Conservation (phyloP, 2,797 vertebrate genomes). For the Leptatherina wallacei region DNA sequence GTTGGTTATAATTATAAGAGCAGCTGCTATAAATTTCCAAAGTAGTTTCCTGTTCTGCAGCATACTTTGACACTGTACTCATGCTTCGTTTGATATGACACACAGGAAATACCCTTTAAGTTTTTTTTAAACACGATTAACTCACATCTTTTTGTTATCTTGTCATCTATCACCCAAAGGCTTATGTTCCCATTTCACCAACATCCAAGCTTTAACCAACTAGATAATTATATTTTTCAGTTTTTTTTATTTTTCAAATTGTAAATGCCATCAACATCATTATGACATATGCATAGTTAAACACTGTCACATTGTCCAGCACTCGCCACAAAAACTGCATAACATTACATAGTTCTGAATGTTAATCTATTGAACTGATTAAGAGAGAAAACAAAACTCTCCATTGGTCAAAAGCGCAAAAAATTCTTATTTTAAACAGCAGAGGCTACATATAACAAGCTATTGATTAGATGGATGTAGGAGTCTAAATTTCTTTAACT, state of each 20-base stretch:
- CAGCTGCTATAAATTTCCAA: not conserved
- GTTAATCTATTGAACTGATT: not conserved
- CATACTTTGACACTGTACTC: not conserved
- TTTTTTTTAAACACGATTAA: not conserved
- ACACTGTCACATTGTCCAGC: not conserved
- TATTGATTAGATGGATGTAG: not conserved
- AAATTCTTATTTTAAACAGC: not conserved
- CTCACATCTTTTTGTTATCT: not conserved
- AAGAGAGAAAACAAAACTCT: not conserved
- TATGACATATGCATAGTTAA: not conserved
- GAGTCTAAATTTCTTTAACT: not conserved
- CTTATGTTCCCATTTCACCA: not conserved
- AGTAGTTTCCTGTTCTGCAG: conserved; percentile 3
- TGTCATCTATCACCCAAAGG: not conserved
- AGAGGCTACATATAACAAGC: not conserved
- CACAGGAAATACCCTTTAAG: not conserved
- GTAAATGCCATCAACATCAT: not conserved
- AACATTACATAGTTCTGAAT: not conserved
- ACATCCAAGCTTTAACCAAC: not conserved
- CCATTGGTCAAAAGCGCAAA: not conserved
- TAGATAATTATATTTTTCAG: not conserved
- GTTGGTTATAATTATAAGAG: not conserved
- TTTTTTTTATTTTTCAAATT: not conserved
- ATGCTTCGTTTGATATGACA: conserved; percentile 11
- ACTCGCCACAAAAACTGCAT: not conserved